Evolutionary conservation across 2,113 vertebrate species (phyloP), one percentile per base, ranked within the genome.

Genomic region (Helogale parvula): DNA sequence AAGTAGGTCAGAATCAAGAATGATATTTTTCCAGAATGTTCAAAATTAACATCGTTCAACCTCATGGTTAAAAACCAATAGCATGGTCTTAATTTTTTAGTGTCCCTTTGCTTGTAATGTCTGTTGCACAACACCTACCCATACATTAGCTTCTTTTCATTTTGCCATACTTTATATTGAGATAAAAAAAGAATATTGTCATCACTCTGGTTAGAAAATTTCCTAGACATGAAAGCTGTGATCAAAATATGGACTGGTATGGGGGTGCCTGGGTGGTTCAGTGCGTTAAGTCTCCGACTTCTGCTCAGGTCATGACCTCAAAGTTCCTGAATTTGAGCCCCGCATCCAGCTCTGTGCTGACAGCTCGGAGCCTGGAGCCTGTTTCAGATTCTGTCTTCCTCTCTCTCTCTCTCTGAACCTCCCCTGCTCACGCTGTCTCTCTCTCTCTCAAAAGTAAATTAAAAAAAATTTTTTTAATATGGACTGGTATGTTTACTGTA

Each of bases 41-140:
- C 96, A 47, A 80, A 98, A 96, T 97, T 98, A 98, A 85, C 90
- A 94, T 98, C 98, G 98, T 98, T 98, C 98, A 97, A 96, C 97
- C 94, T 98, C 93, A n/a, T 69, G 94, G 93, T 17, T 82, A 29
- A 60, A 90, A 71, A 79, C 19, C 7, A 89, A 77, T 33, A 60
- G 11, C 50, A 12, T 84, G 21, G 33, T 29, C 47, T 93, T 88
- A 35, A 60, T 27, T 68, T 27, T 69, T 69, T 77, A 77, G 13
- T 63, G 17, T 77, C 50, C 79, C 3, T 11, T 88, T 83, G 27
- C 35, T 79, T 69, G 57, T 27, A 50, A 38, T 63, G 77, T 79
- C 8, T 38, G 38, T 72, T 90, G 6, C 4, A 31, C 7, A 52
- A 65, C 41, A 38, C 15, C 7, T 85, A 31, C 17, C 54, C 65